phyloP scores from a whole-genome alignment of 2,888 invertebrate genomes.

The Pollenia angustigena region DNA sequence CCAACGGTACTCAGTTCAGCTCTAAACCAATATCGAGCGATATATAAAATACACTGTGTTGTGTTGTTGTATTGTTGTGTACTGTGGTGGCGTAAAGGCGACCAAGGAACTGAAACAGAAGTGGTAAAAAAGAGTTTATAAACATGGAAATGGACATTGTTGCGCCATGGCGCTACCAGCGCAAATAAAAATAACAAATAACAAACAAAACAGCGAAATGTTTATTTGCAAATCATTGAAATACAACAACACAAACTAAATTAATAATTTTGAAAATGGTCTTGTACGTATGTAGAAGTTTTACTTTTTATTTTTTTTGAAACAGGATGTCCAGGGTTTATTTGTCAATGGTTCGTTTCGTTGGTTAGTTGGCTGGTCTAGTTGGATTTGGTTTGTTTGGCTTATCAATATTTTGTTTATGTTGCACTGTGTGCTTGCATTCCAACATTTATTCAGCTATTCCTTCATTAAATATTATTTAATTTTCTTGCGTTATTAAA shows the following conservation, averaged over 20 bases:
- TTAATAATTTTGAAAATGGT: constrained; percentile 41
- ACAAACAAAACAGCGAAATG: constrained; percentile 36
- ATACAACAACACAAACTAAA: constrained; percentile 31
- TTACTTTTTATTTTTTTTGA: background rate
- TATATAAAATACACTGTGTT: constrained; percentile 18
- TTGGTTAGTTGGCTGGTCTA: constrained; percentile 6
- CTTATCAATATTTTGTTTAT: constrained; percentile 46
- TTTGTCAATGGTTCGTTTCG: constrained; percentile 53
- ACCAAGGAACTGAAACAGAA: constrained; percentile 30
- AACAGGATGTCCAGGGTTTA: constrained; percentile 35
- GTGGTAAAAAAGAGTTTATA: constrained; percentile 56
- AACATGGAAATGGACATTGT: constrained; percentile 65
- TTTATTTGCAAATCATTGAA: constrained; percentile 66
- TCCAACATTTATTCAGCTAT: constrained; percentile 1
- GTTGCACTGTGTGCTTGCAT: background rate
- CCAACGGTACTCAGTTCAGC: constrained; percentile 22
- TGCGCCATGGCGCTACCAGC: constrained; percentile 67
- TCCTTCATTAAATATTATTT: constrained; percentile 58
- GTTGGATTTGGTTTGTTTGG: constrained; percentile 9
- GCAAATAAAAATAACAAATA: constrained; percentile 29
- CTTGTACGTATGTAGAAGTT: background rate
- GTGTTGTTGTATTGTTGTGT: too few relatives aligned
- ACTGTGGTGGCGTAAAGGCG: constrained; percentile 13
- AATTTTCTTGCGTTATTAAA: constrained; percentile 60
- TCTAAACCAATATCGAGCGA: constrained; percentile 25